These are phyloP conservation scores for Lepidocyrtoides sp. DNA, from an alignment of 2,888 invertebrate genomes.

Conservation along the genomic window DNA sequence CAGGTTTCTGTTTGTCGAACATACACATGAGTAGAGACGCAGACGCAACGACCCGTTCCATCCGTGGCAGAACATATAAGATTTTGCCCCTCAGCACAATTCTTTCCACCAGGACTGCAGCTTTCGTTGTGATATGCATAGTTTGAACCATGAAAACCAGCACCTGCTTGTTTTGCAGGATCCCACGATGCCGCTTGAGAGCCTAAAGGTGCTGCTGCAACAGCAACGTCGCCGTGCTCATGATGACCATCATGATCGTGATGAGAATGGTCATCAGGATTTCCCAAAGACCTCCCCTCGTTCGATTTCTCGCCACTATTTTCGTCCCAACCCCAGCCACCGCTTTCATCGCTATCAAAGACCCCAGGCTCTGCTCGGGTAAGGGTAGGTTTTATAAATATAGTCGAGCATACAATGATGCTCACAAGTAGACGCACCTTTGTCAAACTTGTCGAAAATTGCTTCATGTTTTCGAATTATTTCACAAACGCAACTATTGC, in stretches of 20 bases:
- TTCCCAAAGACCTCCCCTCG: background rate
- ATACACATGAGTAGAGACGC: constrained; percentile 50
- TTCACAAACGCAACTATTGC: background rate
- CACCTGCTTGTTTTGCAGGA: constrained; percentile 5
- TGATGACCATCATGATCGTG: background rate
- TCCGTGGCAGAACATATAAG: constrained; percentile 37
- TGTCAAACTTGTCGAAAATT: constrained; percentile 5
- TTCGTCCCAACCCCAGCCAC: background rate
- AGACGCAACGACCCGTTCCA: constrained; percentile 58
- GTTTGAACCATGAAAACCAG: constrained; percentile 17
- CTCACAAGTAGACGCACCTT: background rate
- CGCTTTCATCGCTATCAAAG: constrained; percentile 38
- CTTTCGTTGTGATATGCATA: constrained; percentile 71
- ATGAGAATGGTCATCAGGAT: background rate
- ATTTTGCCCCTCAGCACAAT: constrained; percentile 1
- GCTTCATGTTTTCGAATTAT: constrained; percentile 18
- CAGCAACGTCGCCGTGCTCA: too few relatives aligned
- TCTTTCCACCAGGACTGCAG: constrained; percentile 54
- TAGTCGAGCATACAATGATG: background rate
- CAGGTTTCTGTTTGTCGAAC: constrained; percentile 65
- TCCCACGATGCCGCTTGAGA: background rate
- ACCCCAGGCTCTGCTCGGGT: constrained; percentile 23
- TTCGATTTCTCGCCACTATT: background rate
- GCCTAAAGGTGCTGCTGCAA: background rate
- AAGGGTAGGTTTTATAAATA: background rate